Evolutionary conservation across 2,113 vertebrate species (phyloP), one percentile per base, ranked within the genome.

Genomic region (Picathartes gymnocephalus): DNA sequence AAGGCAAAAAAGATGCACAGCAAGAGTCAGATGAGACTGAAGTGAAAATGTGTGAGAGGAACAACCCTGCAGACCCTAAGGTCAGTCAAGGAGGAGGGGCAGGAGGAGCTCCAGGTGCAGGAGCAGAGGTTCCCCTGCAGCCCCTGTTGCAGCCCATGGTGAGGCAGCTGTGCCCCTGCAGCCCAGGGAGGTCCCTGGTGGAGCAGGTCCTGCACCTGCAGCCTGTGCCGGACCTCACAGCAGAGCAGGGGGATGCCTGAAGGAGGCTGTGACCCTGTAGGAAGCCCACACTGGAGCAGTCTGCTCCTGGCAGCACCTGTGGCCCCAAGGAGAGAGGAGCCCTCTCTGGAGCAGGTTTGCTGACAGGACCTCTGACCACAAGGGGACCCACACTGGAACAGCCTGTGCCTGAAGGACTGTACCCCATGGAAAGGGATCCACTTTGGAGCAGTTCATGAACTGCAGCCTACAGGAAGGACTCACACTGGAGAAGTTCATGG

Each of bases 131-230:
- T 66, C 7, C 10, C 15, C 37, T 37, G 42, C 37, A 61, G 18
- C 1, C 56, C 1, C 0, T 57, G 60, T 24, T 40, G n/a, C 40
- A 73, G 24, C 20, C 42, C 25, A 2, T 2, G 53, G 53, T 14
- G 60, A 8, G 42, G 31, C 13, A 74, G 51, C 20, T 48, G 50
- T 53, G 47, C 16, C 16, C 7, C 37, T 68, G 53, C 53, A 77
- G 44, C 44, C 53, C 21, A 3, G 5, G 35, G 48, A n/a, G 35
- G 4, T 2, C 17, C 37, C 3, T 12, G 25, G 11, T 1, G 40
- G 10, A 30, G 56, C 37, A 70, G 45, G 14, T 50, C 48, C 48
- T 50, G 23, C 16, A 33, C 56, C 57, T 22, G 11, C 40, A 86
- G 71, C 53, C 45, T 16, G 4, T 39, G 33, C 8, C 39, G 30